Base-by-base conservation (phyloP, 1,140 invertebrate species). In the Papilio machaon region DNA sequence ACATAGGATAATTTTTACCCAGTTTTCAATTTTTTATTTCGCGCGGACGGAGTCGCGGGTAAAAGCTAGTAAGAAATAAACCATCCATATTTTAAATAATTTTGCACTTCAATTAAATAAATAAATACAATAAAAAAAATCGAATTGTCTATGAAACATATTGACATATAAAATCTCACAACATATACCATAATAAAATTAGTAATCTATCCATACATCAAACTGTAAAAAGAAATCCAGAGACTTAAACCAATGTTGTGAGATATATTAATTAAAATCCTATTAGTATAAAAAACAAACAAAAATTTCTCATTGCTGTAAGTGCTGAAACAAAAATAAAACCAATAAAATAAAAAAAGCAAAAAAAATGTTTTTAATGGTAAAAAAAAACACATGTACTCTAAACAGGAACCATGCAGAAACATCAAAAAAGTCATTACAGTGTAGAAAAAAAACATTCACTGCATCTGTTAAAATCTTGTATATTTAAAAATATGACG, bases 261-360 rank as follows among this genome's bases (percentile, higher is more conserved):
- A 73, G 67, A 74, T 74, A 81, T 73, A 54, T 46, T 38, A 60
- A 19, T 70, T 74, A 52, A 73, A 82, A 78, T 19, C 58, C 43
- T 23, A 73, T 81, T 78, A 80, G 79, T 80, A 79, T 78, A 79
- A 30, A 80, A 79, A 79, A 64, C 23, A 35, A 58, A 73, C 3
- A 17, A 73, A 13, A 73, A 13, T 38, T 38, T 58, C 79, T 81
- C 19, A 35, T 83, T 82, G 73, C 54, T 77, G 79, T 82, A 83
- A 84, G 85, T 87, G 84, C 86, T 85, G 80, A 81, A 86, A 87
- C 80, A 82, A 83, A 81, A 52, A 84, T 74, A 73, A 82, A 85
- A 84, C 77, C 35, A 80, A 83, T 76, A 82, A 73, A 75, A 82
- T 80, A 82, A 82, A 17, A 83, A 83, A 70, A 73, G n/a, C 38